phyloP scores from a whole-genome alignment of 2,113 vertebrate species.

The Oryzias celebensis region DNA sequence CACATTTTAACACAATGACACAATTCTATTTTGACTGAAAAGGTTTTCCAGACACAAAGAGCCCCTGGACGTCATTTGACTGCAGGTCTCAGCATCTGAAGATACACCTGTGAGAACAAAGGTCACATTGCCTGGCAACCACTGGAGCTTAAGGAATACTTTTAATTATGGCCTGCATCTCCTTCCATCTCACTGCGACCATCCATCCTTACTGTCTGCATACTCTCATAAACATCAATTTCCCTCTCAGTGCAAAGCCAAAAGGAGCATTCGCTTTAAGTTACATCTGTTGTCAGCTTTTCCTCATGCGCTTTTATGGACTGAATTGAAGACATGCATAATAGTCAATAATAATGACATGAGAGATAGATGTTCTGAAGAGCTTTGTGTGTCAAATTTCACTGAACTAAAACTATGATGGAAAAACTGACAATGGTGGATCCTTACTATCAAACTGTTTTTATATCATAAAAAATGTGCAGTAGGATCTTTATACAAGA shows the following conservation, averaged over 20 bases:
- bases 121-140: slow-evolving; percentile 74
- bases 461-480: too few species aligned
- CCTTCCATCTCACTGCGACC: slow-evolving; percentile 44
- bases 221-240: slow-evolving; percentile 42
- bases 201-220: slow-evolving; percentile 35
- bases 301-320: slow-evolving; percentile 1
- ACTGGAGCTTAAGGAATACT: slow-evolving; percentile 63
- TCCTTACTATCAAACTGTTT: too few species aligned
- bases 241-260: slow-evolving; percentile 48
- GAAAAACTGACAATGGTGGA: not conserved
- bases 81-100: slow-evolving; percentile 28
- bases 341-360: not conserved
- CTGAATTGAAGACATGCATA: slow-evolving; percentile 1
- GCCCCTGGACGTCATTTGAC: slow-evolving; percentile 37
- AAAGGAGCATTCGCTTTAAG: slow-evolving; percentile 39
- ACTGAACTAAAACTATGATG: not conserved
- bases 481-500: too few species aligned
- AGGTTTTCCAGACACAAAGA: slow-evolving; percentile 8
- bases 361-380: too few species aligned
- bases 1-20: not conserved
- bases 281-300: slow-evolving; percentile 45
- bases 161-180: slow-evolving; percentile 73
- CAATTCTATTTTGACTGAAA: not conserved
- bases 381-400: not conserved
- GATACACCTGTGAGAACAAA: slow-evolving; percentile 53